Percentiles rank a stretch among this genome's conserved stretches.
These are phyloP conservation scores for Bombyx huttoni DNA, from an alignment of 2,888 invertebrate genomes.

Conservation along the genomic window DNA sequence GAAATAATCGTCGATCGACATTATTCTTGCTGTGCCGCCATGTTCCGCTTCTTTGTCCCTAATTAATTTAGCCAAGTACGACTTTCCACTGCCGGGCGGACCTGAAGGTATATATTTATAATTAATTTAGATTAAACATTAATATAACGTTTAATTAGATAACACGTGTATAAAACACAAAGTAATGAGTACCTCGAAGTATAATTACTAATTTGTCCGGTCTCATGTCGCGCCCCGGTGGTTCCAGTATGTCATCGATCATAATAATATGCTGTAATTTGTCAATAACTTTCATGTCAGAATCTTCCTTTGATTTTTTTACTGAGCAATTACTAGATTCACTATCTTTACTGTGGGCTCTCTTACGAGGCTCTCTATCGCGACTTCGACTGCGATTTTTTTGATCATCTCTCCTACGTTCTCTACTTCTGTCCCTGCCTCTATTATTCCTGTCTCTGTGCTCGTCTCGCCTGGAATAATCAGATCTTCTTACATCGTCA, in stretches of 20 bases:
- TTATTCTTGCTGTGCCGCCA: constrained; percentile 90
- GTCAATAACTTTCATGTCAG: constrained; percentile 11
- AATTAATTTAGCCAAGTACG: constrained; percentile 89
- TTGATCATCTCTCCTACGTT: constrained; percentile 24
- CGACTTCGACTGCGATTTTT: constrained; percentile 36
- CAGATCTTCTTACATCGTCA: constrained; percentile 13
- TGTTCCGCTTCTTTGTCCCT: constrained; percentile 87
- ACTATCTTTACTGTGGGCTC: constrained; percentile 41
- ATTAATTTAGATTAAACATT: too few species aligned
- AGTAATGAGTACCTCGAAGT: constrained; percentile 74
- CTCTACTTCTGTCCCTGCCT: constrained; percentile 22
- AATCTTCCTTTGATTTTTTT: constrained; percentile 32
- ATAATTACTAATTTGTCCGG: constrained; percentile 89
- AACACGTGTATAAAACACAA: background rate
- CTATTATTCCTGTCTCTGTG: constrained; percentile 11
- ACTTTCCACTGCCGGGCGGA: constrained; percentile 95
- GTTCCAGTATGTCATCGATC: constrained; percentile 87
- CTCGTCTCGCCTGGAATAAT: constrained; percentile 20
- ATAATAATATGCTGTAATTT: constrained; percentile 59
- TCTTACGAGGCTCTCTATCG: constrained; percentile 46
- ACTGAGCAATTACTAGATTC: constrained; percentile 22
- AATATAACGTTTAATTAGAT: too few species aligned
- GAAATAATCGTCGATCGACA: constrained; percentile 96
- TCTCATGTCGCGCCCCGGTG: constrained; percentile 85
- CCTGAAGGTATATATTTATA: constrained; percentile 42